Evolutionary conservation across 2,113 vertebrate species (phyloP).

Genomic region (Poecilia latipinna): DNA sequence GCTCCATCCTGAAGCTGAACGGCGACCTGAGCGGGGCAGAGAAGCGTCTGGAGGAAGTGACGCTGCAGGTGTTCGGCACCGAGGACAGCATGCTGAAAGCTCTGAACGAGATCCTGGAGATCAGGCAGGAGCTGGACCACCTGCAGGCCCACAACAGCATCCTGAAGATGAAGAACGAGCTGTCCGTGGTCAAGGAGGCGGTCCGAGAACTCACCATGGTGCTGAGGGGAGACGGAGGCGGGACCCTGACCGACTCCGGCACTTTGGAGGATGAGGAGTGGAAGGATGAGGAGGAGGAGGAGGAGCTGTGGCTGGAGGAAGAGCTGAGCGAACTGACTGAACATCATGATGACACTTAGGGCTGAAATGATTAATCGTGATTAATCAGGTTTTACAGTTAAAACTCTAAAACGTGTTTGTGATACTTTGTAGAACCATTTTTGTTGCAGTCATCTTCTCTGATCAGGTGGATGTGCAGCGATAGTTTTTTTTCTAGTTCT

Average conservation of each 20-base stretch:
- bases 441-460: too few relatives aligned
- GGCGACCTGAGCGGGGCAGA: conserved; percentile 82
- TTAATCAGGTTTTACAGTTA: too few relatives aligned
- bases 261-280: conserved; percentile 51
- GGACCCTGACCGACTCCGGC: conserved; percentile 29
- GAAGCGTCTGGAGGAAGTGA: conserved; percentile 84
- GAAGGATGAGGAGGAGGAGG: conserved; percentile 33
- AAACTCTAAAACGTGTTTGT: too few relatives aligned
- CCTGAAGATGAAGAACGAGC: conserved; percentile 79
- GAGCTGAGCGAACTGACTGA: conserved; percentile 8
- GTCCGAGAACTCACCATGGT: conserved; percentile 64
- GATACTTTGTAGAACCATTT: too few relatives aligned
- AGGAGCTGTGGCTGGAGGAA: conserved; percentile 35
- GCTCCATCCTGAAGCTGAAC: conserved; percentile 85
- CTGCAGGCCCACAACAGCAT: conserved; percentile 80
- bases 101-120: conserved; percentile 77
- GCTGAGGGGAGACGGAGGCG: conserved; percentile 53
- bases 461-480: too few relatives aligned
- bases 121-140: conserved; percentile 83
- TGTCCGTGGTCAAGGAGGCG: conserved; percentile 74
- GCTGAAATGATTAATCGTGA: too few relatives aligned
- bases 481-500: too few relatives aligned
- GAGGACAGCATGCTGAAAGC: conserved; percentile 88
- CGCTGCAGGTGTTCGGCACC: conserved; percentile 81
- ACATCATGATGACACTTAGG: too few relatives aligned